Conservation (phyloP, 2,113 vertebrate genomes). For the Mesembrinibis cayennensis region DNA sequence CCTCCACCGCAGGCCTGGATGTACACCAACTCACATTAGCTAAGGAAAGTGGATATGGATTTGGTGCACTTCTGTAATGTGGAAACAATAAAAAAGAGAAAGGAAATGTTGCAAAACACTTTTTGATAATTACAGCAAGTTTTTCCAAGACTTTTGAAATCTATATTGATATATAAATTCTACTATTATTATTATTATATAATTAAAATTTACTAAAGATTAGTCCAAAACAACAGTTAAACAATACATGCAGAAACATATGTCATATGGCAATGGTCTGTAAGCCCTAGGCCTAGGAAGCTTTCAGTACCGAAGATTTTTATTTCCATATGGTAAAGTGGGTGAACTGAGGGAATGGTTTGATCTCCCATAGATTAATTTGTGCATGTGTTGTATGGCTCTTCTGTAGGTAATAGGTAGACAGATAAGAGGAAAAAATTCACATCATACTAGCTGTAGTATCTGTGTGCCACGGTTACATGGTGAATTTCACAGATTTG, state of each 20-base stretch:
- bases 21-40: background rate
- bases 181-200: background rate
- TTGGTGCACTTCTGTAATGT: background rate
- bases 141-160: background rate
- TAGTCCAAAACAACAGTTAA: background rate
- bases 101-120: background rate
- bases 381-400: background rate
- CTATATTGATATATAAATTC: background rate
- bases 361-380: background rate
- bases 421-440: background rate
- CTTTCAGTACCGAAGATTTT: background rate
- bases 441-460: background rate
- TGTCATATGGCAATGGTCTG: background rate
- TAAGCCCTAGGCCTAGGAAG: background rate
- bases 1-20: background rate
- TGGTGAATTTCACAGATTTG: background rate
- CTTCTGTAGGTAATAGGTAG: background rate
- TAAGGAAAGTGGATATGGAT: background rate
- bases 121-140: background rate
- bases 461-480: background rate
- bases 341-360: background rate
- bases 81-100: background rate
- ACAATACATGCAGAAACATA: background rate
- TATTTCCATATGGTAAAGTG: background rate
- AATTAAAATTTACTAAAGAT: background rate